Percentiles rank a stretch among this genome's conserved stretches.
Evolutionary conservation across 2,797 vertebrate genomes (phyloP).

Genomic region (Scleropages formosus): DNA sequence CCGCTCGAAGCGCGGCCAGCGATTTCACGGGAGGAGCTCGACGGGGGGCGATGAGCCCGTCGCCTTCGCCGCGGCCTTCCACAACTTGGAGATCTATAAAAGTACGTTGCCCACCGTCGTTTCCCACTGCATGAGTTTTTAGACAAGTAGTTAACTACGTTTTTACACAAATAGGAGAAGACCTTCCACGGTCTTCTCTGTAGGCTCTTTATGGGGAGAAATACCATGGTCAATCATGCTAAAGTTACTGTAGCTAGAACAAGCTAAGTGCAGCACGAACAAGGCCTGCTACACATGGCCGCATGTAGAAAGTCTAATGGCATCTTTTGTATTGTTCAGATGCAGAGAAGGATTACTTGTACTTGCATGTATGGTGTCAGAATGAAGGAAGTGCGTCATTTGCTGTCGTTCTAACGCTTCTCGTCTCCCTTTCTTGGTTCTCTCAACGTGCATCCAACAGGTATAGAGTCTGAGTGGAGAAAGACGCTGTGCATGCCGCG

Average conservation of each 20-base stretch:
- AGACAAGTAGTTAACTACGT: background rate
- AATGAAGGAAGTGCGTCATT: constrained; percentile 16
- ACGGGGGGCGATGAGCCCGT: constrained; percentile 63
- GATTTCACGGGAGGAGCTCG: constrained; percentile 45
- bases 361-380: background rate
- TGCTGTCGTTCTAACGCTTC: constrained; percentile 37
- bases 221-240: background rate
- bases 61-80: constrained; percentile 84
- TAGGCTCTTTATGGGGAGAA: too few relatives aligned
- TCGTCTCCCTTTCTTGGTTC: constrained; percentile 46
- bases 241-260: background rate
- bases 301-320: too few relatives aligned
- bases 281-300: background rate
- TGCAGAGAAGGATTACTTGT: constrained; percentile 13
- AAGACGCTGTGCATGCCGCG: constrained; percentile 94
- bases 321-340: background rate
- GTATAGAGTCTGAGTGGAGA: constrained; percentile 98
- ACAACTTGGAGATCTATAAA: constrained; percentile 89
- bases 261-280: background rate
- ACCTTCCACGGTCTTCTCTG: background rate
- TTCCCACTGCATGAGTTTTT: background rate
- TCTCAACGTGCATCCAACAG: constrained; percentile 72
- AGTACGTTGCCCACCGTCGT: constrained; percentile 69
- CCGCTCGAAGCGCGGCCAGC: constrained; percentile 75
- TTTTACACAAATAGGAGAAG: background rate